Base-by-base conservation (phyloP, 2,113 vertebrate genomes). In the Toxotes chatareus region DNA sequence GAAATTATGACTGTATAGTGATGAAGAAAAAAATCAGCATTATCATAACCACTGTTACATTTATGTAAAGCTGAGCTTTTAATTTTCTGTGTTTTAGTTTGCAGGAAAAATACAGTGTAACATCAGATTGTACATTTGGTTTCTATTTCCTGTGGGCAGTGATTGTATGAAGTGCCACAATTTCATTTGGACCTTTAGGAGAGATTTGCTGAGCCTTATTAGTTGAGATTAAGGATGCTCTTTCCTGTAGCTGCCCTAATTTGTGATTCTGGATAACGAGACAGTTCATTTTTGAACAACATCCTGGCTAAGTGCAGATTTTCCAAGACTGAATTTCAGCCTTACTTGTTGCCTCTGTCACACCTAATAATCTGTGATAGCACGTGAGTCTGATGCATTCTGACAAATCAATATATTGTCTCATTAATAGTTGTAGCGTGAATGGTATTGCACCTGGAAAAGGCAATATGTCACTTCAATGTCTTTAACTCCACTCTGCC, bases 371-470 rank as follows among this genome's bases (percentile, higher is more conserved):
- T 60, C 63, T 49, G 19, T 63, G 36, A 77, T 23, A 49, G 1
- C n/a, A 27, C 4, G 11, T 73, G 80, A 72, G 38, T 74, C 67
- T 74, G 46, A 74, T 68, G 1, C n/a, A 38, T 10, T 53, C 34
- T 74, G 77, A 79, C 73, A 79, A 83, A 73, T 76, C 21, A 56
- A 75, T 85, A 23, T 49, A 42, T 42, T 63, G 9, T 73, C 63
- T 80, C 19, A 65, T 76, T 70, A 82, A 71, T 59, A 64, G 16
- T 19, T 61, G 16, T 46, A 14, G 38, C 5, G 0, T 46, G 40
- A 42, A 27, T 42, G 59, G 21, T 63, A 56, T 70, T 46, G 73
- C n/a, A 76, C 44, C 40, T 59, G 23, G 44, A 77, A 40, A 76
- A 63, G 69, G 67, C 51, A 70, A 65, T 73, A 17, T 70, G 59